Base-by-base conservation (phyloP, 2,113 vertebrate species). In the Chaetorhynchus papuensis region DNA sequence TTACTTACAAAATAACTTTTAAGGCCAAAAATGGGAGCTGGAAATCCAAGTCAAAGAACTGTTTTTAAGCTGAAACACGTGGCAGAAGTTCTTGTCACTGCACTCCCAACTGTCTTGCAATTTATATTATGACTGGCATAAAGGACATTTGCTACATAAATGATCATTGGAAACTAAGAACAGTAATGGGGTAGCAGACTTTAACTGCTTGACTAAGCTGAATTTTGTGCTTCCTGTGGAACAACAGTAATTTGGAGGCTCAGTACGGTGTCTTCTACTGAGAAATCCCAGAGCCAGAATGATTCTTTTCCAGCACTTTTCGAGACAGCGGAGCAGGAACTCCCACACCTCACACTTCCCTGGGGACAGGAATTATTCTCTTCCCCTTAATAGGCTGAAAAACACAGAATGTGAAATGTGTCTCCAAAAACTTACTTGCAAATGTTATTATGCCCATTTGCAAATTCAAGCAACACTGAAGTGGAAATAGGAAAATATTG, bases 131-230 rank as follows among this genome's bases (percentile, higher is more conserved):
- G 41, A 69, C 30, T 69, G 41, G 30, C n/a, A 52, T 24, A 81
- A 65, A 66, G 23, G 9, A 60, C 11, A 80, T 37, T 41, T 42
- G 4, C 15, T 37, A 15, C 13, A 54, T 4, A 80, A 88, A 76
- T 30, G 42, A 76, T 16, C 47, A 15, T 3, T 68, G 26, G 63
- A 75, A 75, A 26, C 19, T 37, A 45, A 79, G 57, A 75, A 0
- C 13, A 60, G 12, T 30, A 47, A 76, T 2, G 53, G 44, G 41
- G n/a, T 6, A 64, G 33, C 39, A 68, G 70, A 79, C 63, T 82
- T n/a, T 42, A 83, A 39, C 53, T 2, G 0, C 52, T 45, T 3
- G 2, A n/a, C 6, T 39, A 37, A 47, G 18, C 13, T 24, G 21
- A 69, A 65, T 65, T 80, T 50, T 61, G 30, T 61, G 53, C 14